A percentile compares a stretch with the other conserved stretches of the same genome.
Conservation (phyloP, 2,797 vertebrate species). For the Bradypus variegatus region DNA sequence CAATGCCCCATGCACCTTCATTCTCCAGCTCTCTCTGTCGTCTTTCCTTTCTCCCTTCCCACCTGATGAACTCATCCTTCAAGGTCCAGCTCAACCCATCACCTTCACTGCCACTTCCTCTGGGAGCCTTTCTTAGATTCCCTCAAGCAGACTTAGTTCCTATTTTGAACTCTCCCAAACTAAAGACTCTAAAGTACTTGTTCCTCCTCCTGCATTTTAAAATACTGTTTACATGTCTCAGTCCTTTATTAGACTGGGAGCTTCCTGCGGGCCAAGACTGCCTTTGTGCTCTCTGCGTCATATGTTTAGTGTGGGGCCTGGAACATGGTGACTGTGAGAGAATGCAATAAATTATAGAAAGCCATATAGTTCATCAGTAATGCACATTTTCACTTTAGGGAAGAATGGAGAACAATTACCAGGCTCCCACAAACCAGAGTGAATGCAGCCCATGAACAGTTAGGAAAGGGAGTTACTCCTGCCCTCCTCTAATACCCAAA, state of each 20-base stretch:
- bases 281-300: background rate
- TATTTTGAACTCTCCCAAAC: background rate
- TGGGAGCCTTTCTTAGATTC: too few relatives aligned
- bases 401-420: background rate
- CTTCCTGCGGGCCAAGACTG: background rate
- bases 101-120: background rate
- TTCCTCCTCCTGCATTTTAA: background rate
- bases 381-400: background rate
- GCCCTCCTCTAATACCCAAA: background rate
- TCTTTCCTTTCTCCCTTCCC: background rate
- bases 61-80: background rate
- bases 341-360: background rate
- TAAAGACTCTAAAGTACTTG: background rate
- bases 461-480: background rate
- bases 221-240: too few relatives aligned
- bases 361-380: background rate
- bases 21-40: background rate
- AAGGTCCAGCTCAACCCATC: background rate
- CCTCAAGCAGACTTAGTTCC: background rate
- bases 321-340: background rate
- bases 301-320: background rate
- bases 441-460: background rate
- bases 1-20: background rate
- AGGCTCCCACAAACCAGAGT: background rate
- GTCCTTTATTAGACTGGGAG: background rate